These are phyloP conservation scores for Forficula auricularia DNA, from an alignment of 1,140 invertebrate species.

Conservation along the genomic window DNA sequence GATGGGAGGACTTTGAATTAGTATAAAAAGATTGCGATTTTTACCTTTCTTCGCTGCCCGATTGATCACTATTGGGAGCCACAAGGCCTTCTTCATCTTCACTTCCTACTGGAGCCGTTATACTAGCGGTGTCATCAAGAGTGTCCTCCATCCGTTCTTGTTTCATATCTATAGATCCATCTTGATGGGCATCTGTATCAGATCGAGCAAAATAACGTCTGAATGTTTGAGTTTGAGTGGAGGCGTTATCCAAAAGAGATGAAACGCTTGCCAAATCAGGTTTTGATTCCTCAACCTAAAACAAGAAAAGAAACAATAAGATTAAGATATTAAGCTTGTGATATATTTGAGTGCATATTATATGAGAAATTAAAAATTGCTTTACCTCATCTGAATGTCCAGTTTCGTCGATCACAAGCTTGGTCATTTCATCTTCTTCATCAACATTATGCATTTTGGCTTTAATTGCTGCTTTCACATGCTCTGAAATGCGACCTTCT, in stretches of 20 bases:
- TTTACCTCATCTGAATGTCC: not conserved
- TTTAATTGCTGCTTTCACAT: constrained; percentile 36
- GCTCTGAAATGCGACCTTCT: constrained; percentile 33
- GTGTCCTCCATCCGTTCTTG: not conserved
- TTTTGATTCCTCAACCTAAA: constrained; percentile 12
- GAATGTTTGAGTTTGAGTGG: constrained; percentile 48
- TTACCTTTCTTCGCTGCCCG: constrained; percentile 66
- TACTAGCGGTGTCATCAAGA: not conserved
- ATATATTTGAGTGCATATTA: too few relatives aligned
- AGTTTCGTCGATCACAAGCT: constrained; percentile 48
- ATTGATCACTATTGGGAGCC: constrained; percentile 52
- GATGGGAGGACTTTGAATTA: too few relatives aligned
- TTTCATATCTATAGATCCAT: constrained; percentile 2
- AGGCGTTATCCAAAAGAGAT: constrained; percentile 59
- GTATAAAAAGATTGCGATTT: too few relatives aligned
- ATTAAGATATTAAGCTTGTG: too few relatives aligned
- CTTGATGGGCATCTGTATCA: constrained; percentile 6
- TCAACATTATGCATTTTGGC: constrained; percentile 34
- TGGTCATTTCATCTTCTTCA: constrained; percentile 42
- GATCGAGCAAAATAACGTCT: constrained; percentile 25
- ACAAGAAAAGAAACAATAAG: too few relatives aligned
- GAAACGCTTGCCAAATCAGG: constrained; percentile 56
- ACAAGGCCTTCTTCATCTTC: constrained; percentile 59
- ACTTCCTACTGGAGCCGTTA: constrained; percentile 18
- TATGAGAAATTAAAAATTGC: too few relatives aligned